Evolutionary conservation across 2,113 vertebrate genomes (phyloP).

Genomic region (Butorides virescens): DNA sequence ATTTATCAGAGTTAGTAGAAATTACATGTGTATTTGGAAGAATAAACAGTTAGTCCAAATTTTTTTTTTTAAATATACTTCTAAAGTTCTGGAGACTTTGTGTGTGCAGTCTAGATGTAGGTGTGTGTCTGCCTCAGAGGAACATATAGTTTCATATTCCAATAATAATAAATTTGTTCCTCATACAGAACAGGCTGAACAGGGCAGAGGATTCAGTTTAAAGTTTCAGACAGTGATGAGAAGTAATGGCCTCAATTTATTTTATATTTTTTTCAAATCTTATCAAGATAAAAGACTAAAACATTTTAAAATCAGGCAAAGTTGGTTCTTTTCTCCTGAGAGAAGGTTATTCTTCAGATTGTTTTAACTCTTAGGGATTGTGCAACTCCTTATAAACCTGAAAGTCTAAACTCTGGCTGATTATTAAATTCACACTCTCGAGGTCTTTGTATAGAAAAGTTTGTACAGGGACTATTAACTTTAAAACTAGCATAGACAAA

Average conservation of each 20-base stretch:
- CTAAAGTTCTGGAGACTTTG: background rate
- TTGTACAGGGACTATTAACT: background rate
- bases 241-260: background rate
- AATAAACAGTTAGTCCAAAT: background rate
- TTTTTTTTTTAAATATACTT: background rate
- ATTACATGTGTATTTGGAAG: background rate
- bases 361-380: background rate
- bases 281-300: background rate
- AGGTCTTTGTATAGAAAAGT: background rate
- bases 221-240: background rate
- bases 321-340: background rate
- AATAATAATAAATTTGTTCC: background rate
- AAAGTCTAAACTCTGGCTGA: background rate
- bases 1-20: background rate
- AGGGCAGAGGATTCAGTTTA: background rate
- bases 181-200: background rate
- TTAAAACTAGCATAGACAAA: slow-evolving; percentile 17
- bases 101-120: background rate
- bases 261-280: background rate
- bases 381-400: background rate
- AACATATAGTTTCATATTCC: background rate
- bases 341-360: background rate
- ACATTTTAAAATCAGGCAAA: background rate
- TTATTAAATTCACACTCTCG: background rate
- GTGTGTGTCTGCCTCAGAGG: background rate